phyloP scores from a whole-genome alignment of 2,113 vertebrate species.

The Oryzias melastigma region DNA sequence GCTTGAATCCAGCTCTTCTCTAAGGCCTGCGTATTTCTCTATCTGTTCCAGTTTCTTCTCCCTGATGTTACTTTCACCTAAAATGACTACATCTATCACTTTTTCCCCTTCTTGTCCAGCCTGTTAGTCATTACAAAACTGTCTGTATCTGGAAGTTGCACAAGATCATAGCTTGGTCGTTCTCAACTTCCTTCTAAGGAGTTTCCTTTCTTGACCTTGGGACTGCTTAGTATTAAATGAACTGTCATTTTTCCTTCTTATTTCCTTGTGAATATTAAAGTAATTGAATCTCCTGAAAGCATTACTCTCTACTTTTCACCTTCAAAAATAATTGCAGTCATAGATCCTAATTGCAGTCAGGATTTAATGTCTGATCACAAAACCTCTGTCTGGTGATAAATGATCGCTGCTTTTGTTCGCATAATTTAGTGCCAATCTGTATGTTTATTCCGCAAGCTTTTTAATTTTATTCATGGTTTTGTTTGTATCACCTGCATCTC shows the following conservation, averaged over 20 bases:
- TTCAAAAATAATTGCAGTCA: conserved; percentile 6
- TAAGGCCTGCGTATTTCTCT: no score
- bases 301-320: conserved; percentile 1
- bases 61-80: no score
- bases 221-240: not conserved
- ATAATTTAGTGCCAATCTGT: not conserved
- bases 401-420: not conserved
- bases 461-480: not conserved
- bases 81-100: no score
- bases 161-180: no score
- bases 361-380: not conserved
- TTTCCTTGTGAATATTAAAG: conserved; percentile 1
- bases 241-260: not conserved
- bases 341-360: not conserved
- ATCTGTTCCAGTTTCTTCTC: no score
- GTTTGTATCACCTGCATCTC: not conserved
- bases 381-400: not conserved
- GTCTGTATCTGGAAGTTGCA: no score
- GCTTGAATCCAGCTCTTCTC: no score
- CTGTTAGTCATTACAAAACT: no score
- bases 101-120: no score
- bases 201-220: no score
- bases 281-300: not conserved
- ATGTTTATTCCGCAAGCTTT: not conserved
- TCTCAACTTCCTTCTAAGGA: no score